phyloP scores from a whole-genome alignment of 2,797 vertebrate genomes.

The Molossus alvarezi region DNA sequence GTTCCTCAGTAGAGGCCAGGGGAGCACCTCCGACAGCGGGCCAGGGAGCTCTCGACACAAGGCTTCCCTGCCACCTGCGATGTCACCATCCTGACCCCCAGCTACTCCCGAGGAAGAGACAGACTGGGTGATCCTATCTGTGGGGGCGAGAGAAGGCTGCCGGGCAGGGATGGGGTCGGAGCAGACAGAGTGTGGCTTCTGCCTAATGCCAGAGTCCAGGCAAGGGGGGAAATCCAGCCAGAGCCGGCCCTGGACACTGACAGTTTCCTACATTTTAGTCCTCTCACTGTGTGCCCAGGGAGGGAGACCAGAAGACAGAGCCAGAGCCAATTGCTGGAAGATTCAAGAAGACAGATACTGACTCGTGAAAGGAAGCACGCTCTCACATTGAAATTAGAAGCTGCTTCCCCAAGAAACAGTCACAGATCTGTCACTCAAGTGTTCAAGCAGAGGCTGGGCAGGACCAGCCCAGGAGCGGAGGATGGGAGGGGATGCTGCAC shows the following conservation, averaged over 20 bases:
- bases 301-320: neutral
- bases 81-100: neutral
- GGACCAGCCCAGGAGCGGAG: neutral
- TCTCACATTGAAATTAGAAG: conserved; percentile 60
- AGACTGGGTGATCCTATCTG: neutral
- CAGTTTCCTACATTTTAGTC: too few species aligned
- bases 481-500: neutral
- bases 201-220: neutral
- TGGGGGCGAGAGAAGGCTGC: neutral
- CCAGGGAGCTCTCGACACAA: neutral
- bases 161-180: neutral
- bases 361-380: conserved; percentile 16
- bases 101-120: neutral
- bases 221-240: neutral
- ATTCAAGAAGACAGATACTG: conserved; percentile 12
- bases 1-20: conserved; percentile 77
- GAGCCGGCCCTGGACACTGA: fast-evolving
- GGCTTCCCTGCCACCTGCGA: conserved; percentile 19
- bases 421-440: conserved; percentile 23
- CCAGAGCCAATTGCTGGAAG: neutral
- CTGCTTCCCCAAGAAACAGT: neutral
- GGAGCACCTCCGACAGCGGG: conserved; percentile 69
- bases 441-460: neutral
- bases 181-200: fast-evolving
- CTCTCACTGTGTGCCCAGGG: too few species aligned